phyloP scores from a whole-genome alignment of 2,888 invertebrate species.

The Drosophila affinis region DNA sequence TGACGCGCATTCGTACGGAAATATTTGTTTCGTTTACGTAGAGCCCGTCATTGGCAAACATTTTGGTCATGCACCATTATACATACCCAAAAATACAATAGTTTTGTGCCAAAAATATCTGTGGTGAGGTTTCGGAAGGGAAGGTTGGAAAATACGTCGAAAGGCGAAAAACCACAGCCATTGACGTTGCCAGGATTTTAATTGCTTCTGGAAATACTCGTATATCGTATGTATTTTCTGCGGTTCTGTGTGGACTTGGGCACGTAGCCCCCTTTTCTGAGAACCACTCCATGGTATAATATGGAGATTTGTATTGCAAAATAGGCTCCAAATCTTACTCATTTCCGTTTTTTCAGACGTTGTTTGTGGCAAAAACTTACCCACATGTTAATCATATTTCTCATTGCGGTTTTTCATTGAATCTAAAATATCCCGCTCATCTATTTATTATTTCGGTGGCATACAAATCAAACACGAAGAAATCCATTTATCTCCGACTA shows the following conservation, averaged over 20 bases:
- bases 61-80: conserved; percentile 49
- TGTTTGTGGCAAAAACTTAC: no score
- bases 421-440: no score
- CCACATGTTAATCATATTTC: neutral
- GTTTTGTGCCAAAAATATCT: conserved; percentile 10
- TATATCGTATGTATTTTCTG: conserved; percentile 18
- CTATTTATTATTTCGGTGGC: neutral
- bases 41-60: conserved; percentile 39
- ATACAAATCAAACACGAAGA: neutral
- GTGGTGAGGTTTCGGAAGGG: conserved; percentile 7
- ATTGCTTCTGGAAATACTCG: conserved; percentile 20
- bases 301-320: conserved; percentile 4
- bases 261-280: conserved; percentile 54
- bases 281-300: conserved; percentile 8
- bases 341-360: neutral
- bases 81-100: conserved; percentile 25
- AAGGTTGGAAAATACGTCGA: conserved; percentile 39
- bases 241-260: conserved; percentile 31
- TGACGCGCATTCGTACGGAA: conserved; percentile 40
- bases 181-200: conserved; percentile 54
- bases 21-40: conserved; percentile 32
- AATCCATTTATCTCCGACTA: neutral
- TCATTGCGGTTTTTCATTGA: no score
- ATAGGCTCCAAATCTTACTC: neutral
- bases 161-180: conserved; percentile 41